Base-by-base conservation (phyloP, 2,113 vertebrate species). In the Bombycilla garrulus region DNA sequence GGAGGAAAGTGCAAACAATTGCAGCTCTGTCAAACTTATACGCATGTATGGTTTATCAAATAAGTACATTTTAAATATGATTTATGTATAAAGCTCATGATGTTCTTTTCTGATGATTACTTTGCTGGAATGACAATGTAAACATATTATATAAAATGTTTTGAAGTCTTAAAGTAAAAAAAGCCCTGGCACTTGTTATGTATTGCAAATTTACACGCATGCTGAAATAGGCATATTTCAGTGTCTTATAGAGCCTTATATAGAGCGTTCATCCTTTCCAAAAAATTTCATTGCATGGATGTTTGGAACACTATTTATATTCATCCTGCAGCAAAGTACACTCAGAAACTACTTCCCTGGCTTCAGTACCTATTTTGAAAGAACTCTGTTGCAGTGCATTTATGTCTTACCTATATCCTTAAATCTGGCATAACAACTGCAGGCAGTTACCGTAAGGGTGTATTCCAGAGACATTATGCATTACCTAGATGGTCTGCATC, bases 101-200 rank as follows among this genome's bases (percentile, higher is more conserved):
- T 86, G 80, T 88, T 88, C 72, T 93, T 94, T 93, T 88, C 90
- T 60, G 44, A 74, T 62, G 76, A 61, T n/a, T 82, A 36, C 74
- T 93, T 93, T 29, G 1, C 48, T 71, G 44, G 69, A 86, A 92
- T 65, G 91, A 57, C 47, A 90, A 61, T 60, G 57, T 94, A 92
- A 97, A 96, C 90, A 72, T 14, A 77, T 92, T 97, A 96, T 67
- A 84, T 93, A 96, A 95, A 96, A 88, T 96, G 72, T 94, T 94
- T 90, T 92, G n/a, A 94, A 94, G 40, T 62, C 69, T 74, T 67
- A 93, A 92, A 92, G 84, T 81, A 92, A 93, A 94, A 94, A 83
- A 88, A 56, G 44, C 24, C 44, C 17, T 92, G 92, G 48, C 28
- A 86, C 19, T 96, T 78, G 17, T 77, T 89, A 90, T 33, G 29